These are phyloP conservation scores for Monopis laevigella DNA, from an alignment of 2,888 invertebrate species.

Conservation along the genomic window DNA sequence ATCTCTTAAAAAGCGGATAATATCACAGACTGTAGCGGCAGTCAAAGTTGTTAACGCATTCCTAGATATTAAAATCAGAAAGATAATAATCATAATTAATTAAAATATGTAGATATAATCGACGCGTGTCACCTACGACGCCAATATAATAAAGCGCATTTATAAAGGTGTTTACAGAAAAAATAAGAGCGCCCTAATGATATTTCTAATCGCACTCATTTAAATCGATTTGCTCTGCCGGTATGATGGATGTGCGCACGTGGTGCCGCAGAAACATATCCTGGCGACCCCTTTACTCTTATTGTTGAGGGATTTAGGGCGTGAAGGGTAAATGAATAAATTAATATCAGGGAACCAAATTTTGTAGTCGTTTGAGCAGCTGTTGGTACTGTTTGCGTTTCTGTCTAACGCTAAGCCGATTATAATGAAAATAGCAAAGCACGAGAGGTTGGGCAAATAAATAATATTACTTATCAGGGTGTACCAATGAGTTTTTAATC, in stretches of 20 bases:
- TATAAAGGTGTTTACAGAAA: background rate
- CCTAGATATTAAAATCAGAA: constrained; percentile 6
- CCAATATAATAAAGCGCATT: background rate
- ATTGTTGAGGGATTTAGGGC: constrained; percentile 23
- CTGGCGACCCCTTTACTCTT: constrained; percentile 5
- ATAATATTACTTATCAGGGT: too few relatives aligned
- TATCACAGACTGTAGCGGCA: too few relatives aligned
- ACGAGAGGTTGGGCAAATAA: too few relatives aligned
- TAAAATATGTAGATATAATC: constrained; percentile 21
- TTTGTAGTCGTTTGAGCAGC: constrained; percentile 47
- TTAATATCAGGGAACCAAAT: constrained; percentile 39
- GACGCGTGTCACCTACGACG: background rate
- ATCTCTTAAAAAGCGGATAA: too few relatives aligned
- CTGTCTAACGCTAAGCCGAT: too few relatives aligned
- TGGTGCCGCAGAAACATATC: constrained; percentile 17
- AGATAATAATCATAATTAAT: constrained; percentile 19
- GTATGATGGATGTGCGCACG: constrained; percentile 47
- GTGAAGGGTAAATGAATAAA: constrained; percentile 63
- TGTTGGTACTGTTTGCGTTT: constrained; percentile 36
- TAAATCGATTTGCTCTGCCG: constrained; percentile 50
- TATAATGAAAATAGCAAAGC: too few relatives aligned
- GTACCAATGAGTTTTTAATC: too few relatives aligned
- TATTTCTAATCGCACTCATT: background rate
- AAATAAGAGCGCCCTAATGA: background rate
- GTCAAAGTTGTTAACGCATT: constrained; percentile 11